phyloP scores from a whole-genome alignment of 2,797 vertebrate genomes.

The Gallinago nigripennis region DNA sequence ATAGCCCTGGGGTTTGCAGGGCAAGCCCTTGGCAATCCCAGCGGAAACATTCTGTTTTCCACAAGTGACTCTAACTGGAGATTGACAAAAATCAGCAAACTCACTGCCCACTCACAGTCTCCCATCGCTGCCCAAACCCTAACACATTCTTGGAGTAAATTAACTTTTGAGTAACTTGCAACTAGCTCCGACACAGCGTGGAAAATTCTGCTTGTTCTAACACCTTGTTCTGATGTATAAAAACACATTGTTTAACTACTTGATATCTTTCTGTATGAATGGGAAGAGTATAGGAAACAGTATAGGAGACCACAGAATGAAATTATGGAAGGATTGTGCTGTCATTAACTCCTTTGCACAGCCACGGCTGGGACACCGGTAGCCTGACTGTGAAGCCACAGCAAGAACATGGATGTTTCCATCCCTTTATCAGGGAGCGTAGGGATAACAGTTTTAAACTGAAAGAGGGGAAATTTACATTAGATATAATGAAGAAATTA shows the following conservation, averaged over 20 bases:
- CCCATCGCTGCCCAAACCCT: not conserved
- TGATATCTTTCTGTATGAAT: not conserved
- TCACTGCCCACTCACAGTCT: not conserved
- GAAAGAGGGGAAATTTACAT: not conserved
- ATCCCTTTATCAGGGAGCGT: not conserved
- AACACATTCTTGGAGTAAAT: not conserved
- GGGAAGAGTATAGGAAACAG: not conserved
- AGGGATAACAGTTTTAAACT: not conserved
- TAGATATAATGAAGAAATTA: not conserved
- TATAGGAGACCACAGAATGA: not conserved
- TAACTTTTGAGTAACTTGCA: not conserved
- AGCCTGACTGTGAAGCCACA: not conserved
- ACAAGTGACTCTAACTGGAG: not conserved
- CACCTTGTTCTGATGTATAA: not conserved
- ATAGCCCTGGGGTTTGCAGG: not conserved
- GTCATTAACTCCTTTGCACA: not conserved
- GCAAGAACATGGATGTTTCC: not conserved
- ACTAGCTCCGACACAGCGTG: fast-evolving
- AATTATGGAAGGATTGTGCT: not conserved
- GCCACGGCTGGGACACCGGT: not conserved
- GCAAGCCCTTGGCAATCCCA: not conserved
- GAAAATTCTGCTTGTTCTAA: not conserved
- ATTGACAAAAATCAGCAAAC: not conserved
- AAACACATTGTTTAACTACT: not conserved
- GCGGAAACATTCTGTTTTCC: not conserved